Conservation (phyloP, 1,140 invertebrate species). For the Agrilus planipennis region DNA sequence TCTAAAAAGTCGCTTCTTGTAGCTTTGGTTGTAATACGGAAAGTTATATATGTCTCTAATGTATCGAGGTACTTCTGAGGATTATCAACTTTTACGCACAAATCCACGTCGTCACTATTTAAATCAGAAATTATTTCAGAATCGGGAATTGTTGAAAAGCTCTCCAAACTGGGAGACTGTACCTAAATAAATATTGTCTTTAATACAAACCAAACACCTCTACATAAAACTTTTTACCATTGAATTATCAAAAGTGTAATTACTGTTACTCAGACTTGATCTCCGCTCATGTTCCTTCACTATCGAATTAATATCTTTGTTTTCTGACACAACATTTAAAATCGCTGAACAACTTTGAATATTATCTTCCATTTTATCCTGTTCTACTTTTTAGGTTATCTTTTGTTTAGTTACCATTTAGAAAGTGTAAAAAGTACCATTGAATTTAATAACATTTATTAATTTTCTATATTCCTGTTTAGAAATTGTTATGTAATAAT, state of each 20-base stretch:
- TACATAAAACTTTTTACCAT: constrained; percentile 20
- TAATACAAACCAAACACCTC: no score
- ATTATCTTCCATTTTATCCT: constrained; percentile 2
- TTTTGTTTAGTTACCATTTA: no score
- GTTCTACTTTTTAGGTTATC: neutral
- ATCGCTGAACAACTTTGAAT: constrained; percentile 23
- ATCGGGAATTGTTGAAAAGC: constrained; percentile 48
- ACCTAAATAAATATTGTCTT: constrained; percentile 26
- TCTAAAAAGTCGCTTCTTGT: constrained; percentile 53
- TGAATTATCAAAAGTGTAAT: constrained; percentile 26
- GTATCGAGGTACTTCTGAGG: constrained; percentile 68
- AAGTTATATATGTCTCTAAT: constrained; percentile 64
- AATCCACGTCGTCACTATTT: constrained; percentile 43
- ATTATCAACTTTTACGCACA: constrained; percentile 60
- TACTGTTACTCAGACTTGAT: constrained; percentile 22
- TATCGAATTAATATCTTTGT: constrained; percentile 24
- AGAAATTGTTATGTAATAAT: no score
- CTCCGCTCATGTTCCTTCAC: constrained; percentile 24
- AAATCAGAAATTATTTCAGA: constrained; percentile 42
- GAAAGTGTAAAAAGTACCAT: no score
- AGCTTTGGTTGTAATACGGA: constrained; percentile 55
- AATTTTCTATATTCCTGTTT: no score
- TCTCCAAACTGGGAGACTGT: constrained; percentile 48
- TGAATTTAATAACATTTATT: no score
- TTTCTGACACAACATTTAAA: constrained; percentile 29